These are phyloP conservation scores for Lasioglossum oenotherae DNA, from an alignment of 2,888 invertebrate genomes.

Conservation along the genomic window DNA sequence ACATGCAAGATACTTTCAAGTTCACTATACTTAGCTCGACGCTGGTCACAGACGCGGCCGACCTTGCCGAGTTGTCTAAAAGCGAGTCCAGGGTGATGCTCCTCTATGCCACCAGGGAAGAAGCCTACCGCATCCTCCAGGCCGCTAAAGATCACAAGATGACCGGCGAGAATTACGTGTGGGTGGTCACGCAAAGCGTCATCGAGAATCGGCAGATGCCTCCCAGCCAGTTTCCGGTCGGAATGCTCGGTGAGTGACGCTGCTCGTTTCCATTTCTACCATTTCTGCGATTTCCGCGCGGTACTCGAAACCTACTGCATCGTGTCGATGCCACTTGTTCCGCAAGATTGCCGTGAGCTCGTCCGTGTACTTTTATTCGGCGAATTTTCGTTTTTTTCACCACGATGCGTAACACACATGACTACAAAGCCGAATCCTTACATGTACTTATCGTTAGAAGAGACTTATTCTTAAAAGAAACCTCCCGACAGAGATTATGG, in stretches of 20 bases:
- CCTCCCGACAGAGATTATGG: no score
- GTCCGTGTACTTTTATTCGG: background rate
- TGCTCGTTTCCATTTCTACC: background rate
- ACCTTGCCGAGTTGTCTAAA: constrained; percentile 92
- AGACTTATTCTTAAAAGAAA: no score
- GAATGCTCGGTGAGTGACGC: constrained; percentile 93
- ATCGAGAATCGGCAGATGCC: constrained; percentile 92
- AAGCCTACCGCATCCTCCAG: constrained; percentile 92
- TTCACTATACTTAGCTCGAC: constrained; percentile 95
- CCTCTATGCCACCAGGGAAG: constrained; percentile 94
- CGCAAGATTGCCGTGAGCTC: background rate
- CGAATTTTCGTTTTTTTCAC: background rate
- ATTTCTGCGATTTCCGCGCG: background rate
- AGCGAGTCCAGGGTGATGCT: constrained; percentile 97
- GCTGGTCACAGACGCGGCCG: constrained; percentile 90
- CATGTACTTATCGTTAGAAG: no score
- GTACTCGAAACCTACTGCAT: background rate
- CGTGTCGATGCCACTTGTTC: background rate
- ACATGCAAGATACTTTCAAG: constrained; percentile 91
- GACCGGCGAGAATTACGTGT: constrained; percentile 96
- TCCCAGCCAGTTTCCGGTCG: constrained; percentile 93
- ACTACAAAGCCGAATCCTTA: no score
- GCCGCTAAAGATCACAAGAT: constrained; percentile 91
- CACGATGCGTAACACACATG: no score
- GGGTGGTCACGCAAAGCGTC: constrained; percentile 98